Conservation (phyloP, 2,888 invertebrate species). For the Drosophila limbata region DNA sequence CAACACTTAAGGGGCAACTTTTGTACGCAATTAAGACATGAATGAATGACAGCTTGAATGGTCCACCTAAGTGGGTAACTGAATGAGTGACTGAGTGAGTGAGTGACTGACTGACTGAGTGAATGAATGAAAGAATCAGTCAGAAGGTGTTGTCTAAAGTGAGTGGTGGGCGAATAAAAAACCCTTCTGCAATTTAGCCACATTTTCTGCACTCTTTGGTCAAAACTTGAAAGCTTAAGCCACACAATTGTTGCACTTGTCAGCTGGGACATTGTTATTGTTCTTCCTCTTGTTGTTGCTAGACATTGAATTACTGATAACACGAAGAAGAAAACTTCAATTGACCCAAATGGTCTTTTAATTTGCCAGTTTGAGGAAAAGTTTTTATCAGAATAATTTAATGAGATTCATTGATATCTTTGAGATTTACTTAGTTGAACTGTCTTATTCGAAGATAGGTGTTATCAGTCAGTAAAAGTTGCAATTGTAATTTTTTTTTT, state of each 20-base stretch:
- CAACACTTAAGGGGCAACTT: constrained; percentile 78
- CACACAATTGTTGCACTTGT: constrained; percentile 62
- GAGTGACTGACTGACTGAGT: constrained; percentile 28
- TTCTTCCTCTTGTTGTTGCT: constrained; percentile 8
- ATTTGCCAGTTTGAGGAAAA: constrained; percentile 6
- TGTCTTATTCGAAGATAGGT: not conserved
- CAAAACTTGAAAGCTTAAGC: constrained; percentile 44
- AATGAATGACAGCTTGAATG: constrained; percentile 76
- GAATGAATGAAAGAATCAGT: constrained; percentile 32
- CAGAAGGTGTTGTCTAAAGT: constrained; percentile 21
- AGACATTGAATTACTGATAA: constrained; percentile 42
- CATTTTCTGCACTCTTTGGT: constrained; percentile 20
- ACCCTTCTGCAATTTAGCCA: constrained; percentile 34
- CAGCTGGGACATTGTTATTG: constrained; percentile 6
- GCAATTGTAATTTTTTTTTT: not conserved
- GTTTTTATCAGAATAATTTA: not conserved
- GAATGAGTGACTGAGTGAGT: constrained; percentile 55
- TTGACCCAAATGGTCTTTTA: constrained; percentile 22
- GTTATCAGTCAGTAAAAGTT: not conserved
- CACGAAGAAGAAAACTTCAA: constrained; percentile 17
- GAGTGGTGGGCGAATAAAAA: constrained; percentile 33
- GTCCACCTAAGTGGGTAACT: constrained; percentile 58
- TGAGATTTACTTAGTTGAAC: not conserved
- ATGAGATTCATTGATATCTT: not conserved
- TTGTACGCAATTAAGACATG: constrained; percentile 77